phyloP scores from a whole-genome alignment of 2,113 vertebrate species.

The Forbesichthys papilliferus region DNA sequence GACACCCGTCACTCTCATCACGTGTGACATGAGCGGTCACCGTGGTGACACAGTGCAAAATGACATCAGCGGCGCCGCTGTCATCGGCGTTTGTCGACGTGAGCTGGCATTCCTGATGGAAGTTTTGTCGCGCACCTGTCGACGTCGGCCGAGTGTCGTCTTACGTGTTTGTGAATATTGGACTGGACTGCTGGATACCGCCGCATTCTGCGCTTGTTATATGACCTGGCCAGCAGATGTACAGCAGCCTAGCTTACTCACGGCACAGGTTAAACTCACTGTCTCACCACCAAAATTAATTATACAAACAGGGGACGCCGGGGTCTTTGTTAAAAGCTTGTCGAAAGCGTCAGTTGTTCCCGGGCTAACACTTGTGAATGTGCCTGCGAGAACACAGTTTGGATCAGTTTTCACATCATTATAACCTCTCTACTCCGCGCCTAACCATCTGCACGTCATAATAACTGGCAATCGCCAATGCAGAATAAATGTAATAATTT shows the following conservation, averaged over 20 bases:
- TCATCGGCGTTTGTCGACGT: constrained; percentile 18
- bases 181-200: constrained; percentile 8
- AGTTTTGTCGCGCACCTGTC: constrained; percentile 31
- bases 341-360: background rate
- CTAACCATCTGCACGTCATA: background rate
- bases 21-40: constrained; percentile 35
- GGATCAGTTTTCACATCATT: constrained; percentile 10
- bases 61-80: constrained; percentile 17
- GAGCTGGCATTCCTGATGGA: constrained; percentile 21
- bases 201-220: background rate
- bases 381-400: constrained; percentile 3
- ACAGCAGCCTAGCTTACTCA: background rate
- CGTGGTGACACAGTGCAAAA: background rate
- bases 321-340: background rate
- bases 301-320: constrained; percentile 12
- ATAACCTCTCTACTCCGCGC: background rate
- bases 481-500: background rate
- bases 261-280: background rate
- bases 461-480: constrained; percentile 1
- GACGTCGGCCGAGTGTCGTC: background rate
- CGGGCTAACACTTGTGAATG: background rate
- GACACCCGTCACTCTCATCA: constrained; percentile 38
- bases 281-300: constrained; percentile 15
- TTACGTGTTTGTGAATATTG: background rate
- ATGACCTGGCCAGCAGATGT: background rate